phyloP scores from a whole-genome alignment of 2,888 invertebrate species.

The Scaptomyza cyrtandrae region DNA sequence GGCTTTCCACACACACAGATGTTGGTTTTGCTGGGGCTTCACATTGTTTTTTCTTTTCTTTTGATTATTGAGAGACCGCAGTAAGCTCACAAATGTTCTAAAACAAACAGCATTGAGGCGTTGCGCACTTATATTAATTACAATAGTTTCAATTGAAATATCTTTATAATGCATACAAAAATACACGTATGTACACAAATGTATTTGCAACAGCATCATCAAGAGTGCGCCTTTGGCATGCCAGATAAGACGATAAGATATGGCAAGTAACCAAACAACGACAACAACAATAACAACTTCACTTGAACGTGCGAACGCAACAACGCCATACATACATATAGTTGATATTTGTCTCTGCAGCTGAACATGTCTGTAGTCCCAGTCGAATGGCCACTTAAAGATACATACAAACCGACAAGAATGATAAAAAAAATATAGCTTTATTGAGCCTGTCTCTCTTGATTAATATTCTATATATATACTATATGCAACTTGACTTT shows the following conservation, averaged over 20 bases:
- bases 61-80: constrained; percentile 64
- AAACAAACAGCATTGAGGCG: constrained; percentile 32
- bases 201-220: constrained; percentile 26
- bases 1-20: constrained; percentile 31
- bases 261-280: constrained; percentile 20
- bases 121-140: constrained; percentile 65
- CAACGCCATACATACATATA: constrained; percentile 31
- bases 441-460: constrained; percentile 12
- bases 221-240: constrained; percentile 55
- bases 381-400: constrained; percentile 48
- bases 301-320: constrained; percentile 45
- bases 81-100: constrained; percentile 54
- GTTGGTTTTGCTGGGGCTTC: constrained; percentile 66
- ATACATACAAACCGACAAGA: constrained; percentile 39
- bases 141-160: constrained; percentile 71
- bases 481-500: no score
- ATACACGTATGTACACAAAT: neutral
- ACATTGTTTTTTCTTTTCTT: constrained; percentile 27
- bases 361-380: constrained; percentile 38
- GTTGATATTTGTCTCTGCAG: constrained; percentile 26
- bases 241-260: constrained; percentile 75
- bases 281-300: constrained; percentile 22
- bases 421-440: constrained; percentile 7
- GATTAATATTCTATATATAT: constrained; percentile 45
- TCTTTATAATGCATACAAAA: constrained; percentile 36